Evolutionary conservation across 53 echinoderm and acorn worm species (phyloP), one percentile per base, ranked within the genome.

Genomic region (Echinometra lucunter): DNA sequence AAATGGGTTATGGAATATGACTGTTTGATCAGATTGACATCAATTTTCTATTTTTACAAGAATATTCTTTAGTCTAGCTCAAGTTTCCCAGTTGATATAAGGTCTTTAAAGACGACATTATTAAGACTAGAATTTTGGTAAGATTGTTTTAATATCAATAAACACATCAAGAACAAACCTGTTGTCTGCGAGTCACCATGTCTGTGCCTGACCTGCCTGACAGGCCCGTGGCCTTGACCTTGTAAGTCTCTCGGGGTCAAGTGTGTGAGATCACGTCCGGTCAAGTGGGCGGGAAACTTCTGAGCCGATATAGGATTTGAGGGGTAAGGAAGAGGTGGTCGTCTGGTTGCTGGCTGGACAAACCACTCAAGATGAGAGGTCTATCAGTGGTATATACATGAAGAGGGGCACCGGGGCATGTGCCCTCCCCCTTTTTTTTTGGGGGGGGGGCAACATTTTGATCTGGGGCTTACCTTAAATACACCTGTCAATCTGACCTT

Each of bases 221-320:
- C 60, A 90, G 58, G 21, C 25, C 11, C 40, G 19, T 90, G 66
- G 58, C 90, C 90, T 90, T 90, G 90, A 90, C 90, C 90, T 90
- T 58, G n/a, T 2, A 3, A 38, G 37, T 88, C 66, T 90, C 66
- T 90, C 23, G 66, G 60, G 90, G 90, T 90, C 90, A 90, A 90
- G 90, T 19, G 90, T 90, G 60, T 90, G 90, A 90, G 90, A 90
- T 90, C 90, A 90, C 90, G 90, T 90, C 90, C 90, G 90, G 90
- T 63, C 90, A 90, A 90, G 90, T 90, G 90, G 90, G 90, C 90
- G 90, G 90, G 90, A 63, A 58, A 58, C 63, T 58, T 90, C 63
- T 57, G 21, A 90, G 63, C 57, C 57, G n/a, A n/a, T n/a, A n/a
- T 2, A 0, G 21, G 60, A 38, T 63, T 57, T 25, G 42, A 37